Evolutionary conservation across 2,113 vertebrate genomes (phyloP), one percentile per base, ranked within the genome.

Genomic region (Cavia aperea): DNA sequence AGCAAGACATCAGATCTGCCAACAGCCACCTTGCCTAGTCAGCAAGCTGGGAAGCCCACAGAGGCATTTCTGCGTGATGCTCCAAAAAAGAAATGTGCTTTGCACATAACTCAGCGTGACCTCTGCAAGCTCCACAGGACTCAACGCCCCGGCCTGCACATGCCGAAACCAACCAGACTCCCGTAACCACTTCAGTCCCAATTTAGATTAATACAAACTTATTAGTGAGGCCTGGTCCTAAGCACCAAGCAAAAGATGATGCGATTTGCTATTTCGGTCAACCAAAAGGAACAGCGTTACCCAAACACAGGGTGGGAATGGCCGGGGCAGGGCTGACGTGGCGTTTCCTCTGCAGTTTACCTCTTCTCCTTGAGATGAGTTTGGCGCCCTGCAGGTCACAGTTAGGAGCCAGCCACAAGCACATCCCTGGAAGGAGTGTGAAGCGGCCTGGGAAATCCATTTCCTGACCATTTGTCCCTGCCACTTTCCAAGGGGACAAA

Each of bases 361-460:
- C 93, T 89, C 66, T 86, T 95, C 85, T 95, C 94, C 86, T 73
- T n/a, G 86, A 94, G 70, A 63, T 19, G 62, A 54, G 83, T 96
- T 93, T 94, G 94, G 95, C 97, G 91, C 83, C 51, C 54, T 39
- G 78, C 60, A 93, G 93, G 94, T 75, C 81, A 81, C 81, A 58
- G 82, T 87, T 91, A 91, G 91, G 88, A 89, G 90, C 43, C 9
- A 89, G 92, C 24, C 94, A 94, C 79, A 91, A 43, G 46, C 81
- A 75, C 23, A 85, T 92, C 23, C n/a, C 51, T 54, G 70, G 92
- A 95, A 93, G 90, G 88, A 94, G 90, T 97, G 51, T 49, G 88
- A 95, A 68, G 43, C 2, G 96, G 95, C 86, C 95, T 4, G 0
- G 95, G 95, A 97, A 97, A 97, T 96, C 81, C 51, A 93, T 95